phyloP scores from a whole-genome alignment of 2,113 vertebrate genomes.

The Ammodytes dubius region DNA sequence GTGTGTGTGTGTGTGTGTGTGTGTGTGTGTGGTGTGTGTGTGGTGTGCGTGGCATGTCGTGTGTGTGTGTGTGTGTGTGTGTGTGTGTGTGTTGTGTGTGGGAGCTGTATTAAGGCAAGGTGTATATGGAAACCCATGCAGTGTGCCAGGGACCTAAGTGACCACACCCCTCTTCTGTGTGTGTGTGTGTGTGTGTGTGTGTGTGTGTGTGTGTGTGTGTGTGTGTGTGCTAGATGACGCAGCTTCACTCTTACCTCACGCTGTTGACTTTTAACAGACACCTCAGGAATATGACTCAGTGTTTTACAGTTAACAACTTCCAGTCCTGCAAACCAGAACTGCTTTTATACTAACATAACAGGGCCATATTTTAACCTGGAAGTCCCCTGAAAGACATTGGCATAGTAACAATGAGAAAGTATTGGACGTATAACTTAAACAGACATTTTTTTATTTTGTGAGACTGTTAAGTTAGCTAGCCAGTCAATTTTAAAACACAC shows the following conservation, averaged over 20 bases:
- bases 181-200: neutral
- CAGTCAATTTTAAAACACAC: too few relatives aligned
- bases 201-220: neutral
- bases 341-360: too few relatives aligned
- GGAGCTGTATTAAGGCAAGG: conserved; percentile 43
- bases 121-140: conserved; percentile 53
- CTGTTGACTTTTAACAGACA: conserved; percentile 43
- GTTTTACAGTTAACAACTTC: conserved; percentile 37
- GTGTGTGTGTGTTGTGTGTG: conserved; percentile 38
- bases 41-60: conserved; percentile 9
- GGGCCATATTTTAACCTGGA: neutral
- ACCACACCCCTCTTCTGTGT: conserved; percentile 39
- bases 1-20: conserved; percentile 18
- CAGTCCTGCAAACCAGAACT: conserved; percentile 12
- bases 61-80: conserved; percentile 12
- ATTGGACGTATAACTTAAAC: neutral
- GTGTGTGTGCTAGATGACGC: conserved; percentile 37
- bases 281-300: conserved; percentile 57
- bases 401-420: neutral
- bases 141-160: conserved; percentile 39
- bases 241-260: conserved; percentile 58
- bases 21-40: conserved; percentile 5
- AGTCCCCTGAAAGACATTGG: neutral
- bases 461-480: neutral
- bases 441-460: neutral